Evolutionary conservation across 2,797 vertebrate species (phyloP).

Genomic region (Malurus splendens): DNA sequence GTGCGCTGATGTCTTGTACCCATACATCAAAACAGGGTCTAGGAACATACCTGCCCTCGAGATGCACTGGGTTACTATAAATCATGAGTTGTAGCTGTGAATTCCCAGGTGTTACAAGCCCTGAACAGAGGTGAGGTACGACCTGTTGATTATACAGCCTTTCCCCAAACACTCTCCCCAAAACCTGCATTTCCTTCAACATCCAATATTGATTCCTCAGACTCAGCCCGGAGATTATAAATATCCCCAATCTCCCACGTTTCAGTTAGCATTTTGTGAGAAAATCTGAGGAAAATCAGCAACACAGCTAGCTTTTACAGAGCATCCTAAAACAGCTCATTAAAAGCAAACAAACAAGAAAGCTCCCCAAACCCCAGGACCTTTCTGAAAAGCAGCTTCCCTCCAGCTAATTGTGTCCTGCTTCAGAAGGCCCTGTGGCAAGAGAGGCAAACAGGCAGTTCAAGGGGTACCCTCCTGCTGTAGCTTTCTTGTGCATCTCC

Average conservation of each 20-base stretch:
- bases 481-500: background rate
- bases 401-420: background rate
- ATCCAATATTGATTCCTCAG: background rate
- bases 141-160: background rate
- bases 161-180: background rate
- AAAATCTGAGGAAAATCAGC: background rate
- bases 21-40: background rate
- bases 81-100: background rate
- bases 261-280: background rate
- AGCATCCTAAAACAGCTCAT: background rate
- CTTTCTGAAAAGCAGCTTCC: background rate
- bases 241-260: background rate
- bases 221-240: background rate
- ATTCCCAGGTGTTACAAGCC: background rate
- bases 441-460: background rate
- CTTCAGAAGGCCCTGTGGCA: background rate
- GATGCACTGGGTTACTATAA: background rate
- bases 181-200: background rate
- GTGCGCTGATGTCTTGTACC: background rate
- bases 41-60: background rate
- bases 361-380: background rate
- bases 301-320: background rate
- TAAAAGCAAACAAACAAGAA: background rate
- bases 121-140: background rate
- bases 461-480: background rate